Conservation (phyloP, 1,140 invertebrate species). For the Ladona fulva region DNA sequence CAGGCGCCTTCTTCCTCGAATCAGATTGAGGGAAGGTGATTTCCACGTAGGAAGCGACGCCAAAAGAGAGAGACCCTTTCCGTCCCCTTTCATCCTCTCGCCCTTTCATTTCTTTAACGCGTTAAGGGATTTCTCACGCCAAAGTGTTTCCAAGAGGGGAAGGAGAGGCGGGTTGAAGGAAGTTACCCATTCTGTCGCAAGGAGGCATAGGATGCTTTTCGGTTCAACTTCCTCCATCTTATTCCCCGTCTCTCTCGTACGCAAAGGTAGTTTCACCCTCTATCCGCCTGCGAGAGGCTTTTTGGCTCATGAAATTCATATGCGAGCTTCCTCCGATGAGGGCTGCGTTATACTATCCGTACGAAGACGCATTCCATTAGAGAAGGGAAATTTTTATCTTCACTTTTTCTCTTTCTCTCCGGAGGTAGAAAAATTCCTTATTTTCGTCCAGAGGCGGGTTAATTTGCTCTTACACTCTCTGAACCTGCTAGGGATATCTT, state of each 20-base stretch:
- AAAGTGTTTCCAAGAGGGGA: not conserved
- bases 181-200: too few relatives aligned
- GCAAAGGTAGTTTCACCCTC: too few relatives aligned
- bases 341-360: not conserved
- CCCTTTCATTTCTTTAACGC: conserved; percentile 9
- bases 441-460: not conserved
- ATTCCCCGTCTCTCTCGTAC: not conserved
- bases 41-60: not conserved
- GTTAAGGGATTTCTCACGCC: not conserved
- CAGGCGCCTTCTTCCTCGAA: not conserved
- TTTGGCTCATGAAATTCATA: not conserved
- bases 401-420: not conserved
- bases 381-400: not conserved
- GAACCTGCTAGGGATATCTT: too few relatives aligned
- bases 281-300: not conserved
- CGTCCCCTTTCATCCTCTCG: not conserved
- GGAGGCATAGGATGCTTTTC: too few relatives aligned
- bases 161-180: too few relatives aligned
- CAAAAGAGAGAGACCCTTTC: not conserved
- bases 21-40: not conserved
- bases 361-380: not conserved
- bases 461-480: too few relatives aligned
- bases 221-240: not conserved
- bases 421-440: not conserved
- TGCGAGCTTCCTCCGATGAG: not conserved